phyloP scores from a whole-genome alignment of 1,140 invertebrate species.

The Rhagoletis zephyria region DNA sequence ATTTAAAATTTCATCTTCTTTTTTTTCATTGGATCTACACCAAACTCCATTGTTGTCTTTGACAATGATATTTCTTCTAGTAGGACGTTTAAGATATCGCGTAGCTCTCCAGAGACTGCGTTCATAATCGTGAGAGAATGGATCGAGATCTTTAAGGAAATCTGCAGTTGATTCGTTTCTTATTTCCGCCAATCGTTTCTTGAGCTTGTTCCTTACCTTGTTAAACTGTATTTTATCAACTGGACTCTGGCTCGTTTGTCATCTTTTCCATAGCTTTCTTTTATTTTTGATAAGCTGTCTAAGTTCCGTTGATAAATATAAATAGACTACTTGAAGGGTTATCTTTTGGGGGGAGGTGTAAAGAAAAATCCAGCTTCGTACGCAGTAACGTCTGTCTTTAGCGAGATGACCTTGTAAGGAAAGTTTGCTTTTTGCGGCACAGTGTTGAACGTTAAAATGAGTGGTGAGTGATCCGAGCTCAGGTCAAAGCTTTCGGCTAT shows the following conservation, averaged over 20 bases:
- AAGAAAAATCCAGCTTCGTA: background rate
- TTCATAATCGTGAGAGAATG: background rate
- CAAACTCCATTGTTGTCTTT: background rate
- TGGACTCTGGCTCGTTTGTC: background rate
- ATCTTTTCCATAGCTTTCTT: background rate
- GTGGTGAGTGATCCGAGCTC: background rate
- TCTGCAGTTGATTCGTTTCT: background rate
- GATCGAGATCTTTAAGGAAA: background rate
- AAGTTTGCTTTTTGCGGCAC: background rate
- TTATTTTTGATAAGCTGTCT: background rate
- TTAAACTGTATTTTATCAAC: background rate
- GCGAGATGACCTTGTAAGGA: background rate
- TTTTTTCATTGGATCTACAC: background rate
- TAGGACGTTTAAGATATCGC: background rate
- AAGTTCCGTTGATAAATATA: background rate
- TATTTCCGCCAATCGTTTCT: background rate
- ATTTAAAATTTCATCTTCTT: background rate
- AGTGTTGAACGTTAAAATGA: background rate
- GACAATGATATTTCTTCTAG: background rate
- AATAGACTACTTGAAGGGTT: background rate
- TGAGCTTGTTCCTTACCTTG: background rate
- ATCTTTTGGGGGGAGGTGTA: background rate
- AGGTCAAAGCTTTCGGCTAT: background rate
- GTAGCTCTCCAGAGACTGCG: background rate
- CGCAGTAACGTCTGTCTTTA: background rate